A percentile compares a stretch with the other conserved stretches of the same genome.
Conservation (phyloP, 2,888 invertebrate genomes). For the Caenorhabditis sinica region DNA sequence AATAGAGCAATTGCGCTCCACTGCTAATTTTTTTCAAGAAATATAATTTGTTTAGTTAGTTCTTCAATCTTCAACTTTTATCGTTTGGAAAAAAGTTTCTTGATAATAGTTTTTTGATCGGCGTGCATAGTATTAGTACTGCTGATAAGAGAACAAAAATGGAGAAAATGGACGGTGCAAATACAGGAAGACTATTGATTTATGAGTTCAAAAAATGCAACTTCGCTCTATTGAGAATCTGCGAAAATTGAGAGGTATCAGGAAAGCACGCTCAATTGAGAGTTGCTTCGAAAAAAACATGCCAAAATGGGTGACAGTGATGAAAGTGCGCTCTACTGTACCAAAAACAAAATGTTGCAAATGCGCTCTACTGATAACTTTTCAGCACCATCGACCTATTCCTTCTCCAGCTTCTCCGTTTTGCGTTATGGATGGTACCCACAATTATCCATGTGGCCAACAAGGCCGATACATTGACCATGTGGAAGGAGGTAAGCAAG, state of each 20-base stretch:
- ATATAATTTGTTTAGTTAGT: not conserved
- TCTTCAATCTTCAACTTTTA: not conserved
- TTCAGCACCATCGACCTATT: slow-evolving; percentile 79
- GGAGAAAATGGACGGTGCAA: slow-evolving; percentile 8
- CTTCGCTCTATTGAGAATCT: not conserved
- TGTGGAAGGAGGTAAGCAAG: slow-evolving; percentile 65
- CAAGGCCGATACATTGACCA: slow-evolving; percentile 57
- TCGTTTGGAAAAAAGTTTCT: too few relatives aligned
- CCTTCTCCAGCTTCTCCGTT: slow-evolving; percentile 75
- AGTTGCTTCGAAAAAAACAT: not conserved
- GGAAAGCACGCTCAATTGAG: too few relatives aligned
- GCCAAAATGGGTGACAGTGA: not conserved
- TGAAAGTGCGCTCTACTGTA: not conserved
- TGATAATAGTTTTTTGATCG: slow-evolving; percentile 12
- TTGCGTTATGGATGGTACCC: slow-evolving; percentile 71
- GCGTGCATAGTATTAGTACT: not conserved
- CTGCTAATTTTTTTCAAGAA: not conserved
- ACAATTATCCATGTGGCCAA: slow-evolving; percentile 63
- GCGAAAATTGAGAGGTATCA: too few relatives aligned
- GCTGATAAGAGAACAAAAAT: slow-evolving; percentile 8
- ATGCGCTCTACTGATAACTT: not conserved
- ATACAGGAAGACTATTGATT: not conserved
- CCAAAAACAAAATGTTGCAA: not conserved
- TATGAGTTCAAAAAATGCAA: not conserved
- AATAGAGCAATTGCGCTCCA: not conserved